Evolutionary conservation across 1,140 invertebrate genomes (phyloP).

Genomic region (Caenorhabditis remanei): DNA sequence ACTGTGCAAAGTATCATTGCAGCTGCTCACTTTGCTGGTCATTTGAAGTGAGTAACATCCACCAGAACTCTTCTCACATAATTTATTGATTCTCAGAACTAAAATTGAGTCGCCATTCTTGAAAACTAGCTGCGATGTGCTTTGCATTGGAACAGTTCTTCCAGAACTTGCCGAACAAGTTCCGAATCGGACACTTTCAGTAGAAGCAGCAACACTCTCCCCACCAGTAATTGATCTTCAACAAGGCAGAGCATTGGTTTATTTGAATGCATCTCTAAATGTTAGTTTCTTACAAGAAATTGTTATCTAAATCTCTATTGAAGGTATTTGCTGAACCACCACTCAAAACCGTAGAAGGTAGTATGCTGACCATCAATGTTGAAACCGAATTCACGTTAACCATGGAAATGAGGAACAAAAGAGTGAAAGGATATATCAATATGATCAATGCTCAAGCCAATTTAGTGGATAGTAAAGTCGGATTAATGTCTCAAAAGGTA

Average conservation of each 20-base stretch:
- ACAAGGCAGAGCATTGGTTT: constrained; percentile 61
- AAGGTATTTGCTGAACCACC: constrained; percentile 45
- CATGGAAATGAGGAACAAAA: constrained; percentile 68
- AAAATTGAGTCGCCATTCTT: constrained; percentile 63
- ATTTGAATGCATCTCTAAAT: constrained; percentile 66
- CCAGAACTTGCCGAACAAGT: constrained; percentile 68
- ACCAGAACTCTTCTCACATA: not conserved
- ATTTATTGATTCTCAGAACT: constrained; percentile 44
- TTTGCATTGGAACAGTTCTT: constrained; percentile 73
- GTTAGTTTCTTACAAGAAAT: constrained; percentile 30
- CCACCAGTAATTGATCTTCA: constrained; percentile 66
- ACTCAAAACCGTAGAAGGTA: constrained; percentile 59
- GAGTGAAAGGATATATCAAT: constrained; percentile 68
- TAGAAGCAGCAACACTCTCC: constrained; percentile 66
- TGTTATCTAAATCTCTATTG: not conserved
- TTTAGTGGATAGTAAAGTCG: constrained; percentile 68
- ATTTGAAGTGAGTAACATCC: constrained; percentile 47
- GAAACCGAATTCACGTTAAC: constrained; percentile 67
- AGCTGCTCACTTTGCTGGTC: constrained; percentile 66
- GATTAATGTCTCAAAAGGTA: constrained; percentile 71
- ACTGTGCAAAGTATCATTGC: constrained; percentile 65
- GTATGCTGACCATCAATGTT: constrained; percentile 64
- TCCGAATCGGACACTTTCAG: constrained; percentile 67
- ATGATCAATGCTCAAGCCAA: constrained; percentile 70
- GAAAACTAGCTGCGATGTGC: constrained; percentile 63